phyloP scores from a whole-genome alignment of 2,113 vertebrate genomes.

The Hippopotamus amphibius region DNA sequence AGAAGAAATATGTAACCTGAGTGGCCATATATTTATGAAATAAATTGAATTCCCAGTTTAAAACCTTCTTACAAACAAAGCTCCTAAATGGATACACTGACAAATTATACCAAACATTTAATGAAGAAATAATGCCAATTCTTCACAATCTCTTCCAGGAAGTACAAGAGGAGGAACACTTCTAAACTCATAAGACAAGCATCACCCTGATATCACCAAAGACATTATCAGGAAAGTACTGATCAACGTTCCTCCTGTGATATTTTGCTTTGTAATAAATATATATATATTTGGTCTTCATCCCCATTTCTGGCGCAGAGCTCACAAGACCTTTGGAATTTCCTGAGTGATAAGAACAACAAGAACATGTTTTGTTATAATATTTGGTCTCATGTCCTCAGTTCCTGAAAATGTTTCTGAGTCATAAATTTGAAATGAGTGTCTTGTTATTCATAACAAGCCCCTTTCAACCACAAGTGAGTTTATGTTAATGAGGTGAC shows the following conservation, averaged over 20 bases:
- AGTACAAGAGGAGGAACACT: background rate
- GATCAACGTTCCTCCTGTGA: background rate
- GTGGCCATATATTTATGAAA: background rate
- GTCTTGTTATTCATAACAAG: background rate
- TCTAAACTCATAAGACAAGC: background rate
- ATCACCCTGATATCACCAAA: background rate
- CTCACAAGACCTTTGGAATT: background rate
- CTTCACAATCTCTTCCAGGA: background rate
- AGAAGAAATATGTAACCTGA: background rate
- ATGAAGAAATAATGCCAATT: background rate
- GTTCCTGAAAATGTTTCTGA: background rate
- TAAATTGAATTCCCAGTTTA: background rate
- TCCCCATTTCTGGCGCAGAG: background rate
- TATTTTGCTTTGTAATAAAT: background rate
- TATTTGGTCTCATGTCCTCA: background rate
- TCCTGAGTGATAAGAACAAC: background rate
- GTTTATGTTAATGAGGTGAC: background rate
- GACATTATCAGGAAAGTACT: background rate
- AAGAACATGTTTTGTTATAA: background rate
- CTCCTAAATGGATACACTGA: background rate
- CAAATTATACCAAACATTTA: background rate
- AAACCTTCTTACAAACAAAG: background rate
- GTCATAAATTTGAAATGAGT: background rate
- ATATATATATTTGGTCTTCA: background rate
- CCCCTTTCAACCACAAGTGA: background rate